A percentile compares a stretch with the other conserved stretches of the same genome.
Evolutionary conservation across 53 echinoderm and acorn worm species (phyloP).

Genomic region (Arbacia lixula): DNA sequence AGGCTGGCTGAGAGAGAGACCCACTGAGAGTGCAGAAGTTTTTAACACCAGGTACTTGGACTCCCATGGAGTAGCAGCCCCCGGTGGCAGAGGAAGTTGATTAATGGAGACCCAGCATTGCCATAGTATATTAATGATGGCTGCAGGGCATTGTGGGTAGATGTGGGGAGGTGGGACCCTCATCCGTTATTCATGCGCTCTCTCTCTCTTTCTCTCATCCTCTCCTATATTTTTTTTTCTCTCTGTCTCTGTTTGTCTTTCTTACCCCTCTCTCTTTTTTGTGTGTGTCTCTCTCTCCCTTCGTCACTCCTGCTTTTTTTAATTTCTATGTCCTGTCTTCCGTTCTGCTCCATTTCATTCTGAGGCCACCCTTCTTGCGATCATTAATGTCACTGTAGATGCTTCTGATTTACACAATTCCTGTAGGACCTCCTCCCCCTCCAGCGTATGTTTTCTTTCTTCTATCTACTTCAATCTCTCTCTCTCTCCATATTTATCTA

Average conservation of each 20-base stretch:
- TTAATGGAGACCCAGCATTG: conserved; percentile 46
- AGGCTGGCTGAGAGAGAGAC: too few relatives aligned
- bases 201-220: conserved; percentile 22
- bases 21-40: too few relatives aligned
- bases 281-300: neutral
- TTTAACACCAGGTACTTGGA: conserved; percentile 16
- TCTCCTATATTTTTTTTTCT: neutral
- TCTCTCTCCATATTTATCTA: neutral
- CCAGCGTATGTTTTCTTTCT: neutral
- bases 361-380: neutral
- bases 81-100: conserved; percentile 42
- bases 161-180: conserved; percentile 48
- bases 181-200: conserved; percentile 47
- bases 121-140: conserved; percentile 55
- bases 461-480: neutral
- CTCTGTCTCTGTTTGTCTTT: conserved; percentile 16
- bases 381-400: neutral
- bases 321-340: neutral
- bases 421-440: neutral
- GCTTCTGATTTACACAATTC: neutral
- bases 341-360: neutral
- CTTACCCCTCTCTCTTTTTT: neutral
- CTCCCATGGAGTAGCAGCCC: conserved; percentile 46
- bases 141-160: conserved; percentile 33
- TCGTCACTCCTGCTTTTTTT: neutral